Conservation (phyloP, 1,140 invertebrate species). For the Pseudobourletiella spinata region DNA sequence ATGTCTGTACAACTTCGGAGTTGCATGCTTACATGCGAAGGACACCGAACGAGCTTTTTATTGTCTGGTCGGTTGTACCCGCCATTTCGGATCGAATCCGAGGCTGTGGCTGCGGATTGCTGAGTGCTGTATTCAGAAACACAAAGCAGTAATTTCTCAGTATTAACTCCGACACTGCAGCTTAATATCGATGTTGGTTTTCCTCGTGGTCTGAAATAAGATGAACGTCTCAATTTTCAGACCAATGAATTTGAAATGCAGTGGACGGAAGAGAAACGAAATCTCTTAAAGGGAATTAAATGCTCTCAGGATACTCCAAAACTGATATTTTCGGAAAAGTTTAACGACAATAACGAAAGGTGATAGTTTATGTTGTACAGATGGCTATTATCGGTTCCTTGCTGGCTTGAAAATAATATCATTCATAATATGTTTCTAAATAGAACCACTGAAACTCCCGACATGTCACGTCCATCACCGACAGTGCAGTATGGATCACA, state of each 20-base stretch:
- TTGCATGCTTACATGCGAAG: slow-evolving; percentile 70
- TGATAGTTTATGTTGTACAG: background rate
- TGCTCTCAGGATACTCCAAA: background rate
- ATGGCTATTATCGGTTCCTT: no score
- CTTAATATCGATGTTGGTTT: background rate
- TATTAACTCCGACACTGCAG: slow-evolving; percentile 38
- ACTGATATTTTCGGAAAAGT: slow-evolving; percentile 3
- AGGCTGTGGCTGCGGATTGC: slow-evolving; percentile 84
- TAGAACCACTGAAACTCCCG: no score
- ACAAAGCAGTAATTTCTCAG: slow-evolving; percentile 53
- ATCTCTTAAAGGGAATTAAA: slow-evolving; percentile 39
- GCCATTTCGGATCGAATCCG: slow-evolving; percentile 73
- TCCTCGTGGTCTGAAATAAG: background rate
- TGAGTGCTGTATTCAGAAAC: slow-evolving; percentile 74
- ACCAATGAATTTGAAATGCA: slow-evolving; percentile 58
- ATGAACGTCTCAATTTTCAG: slow-evolving; percentile 41
- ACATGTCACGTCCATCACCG: slow-evolving; percentile 66
- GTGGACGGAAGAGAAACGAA: slow-evolving; percentile 52
- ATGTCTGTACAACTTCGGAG: slow-evolving; percentile 84
- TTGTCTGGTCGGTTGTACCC: slow-evolving; percentile 74
- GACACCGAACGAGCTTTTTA: slow-evolving; percentile 77
- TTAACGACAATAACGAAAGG: background rate
- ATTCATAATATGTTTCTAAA: no score
- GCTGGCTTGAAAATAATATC: no score
- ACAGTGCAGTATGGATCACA: slow-evolving; percentile 82